A percentile compares a stretch with the other conserved stretches of the same genome.
Evolutionary conservation across 2,888 invertebrate species (phyloP).

Genomic region (Nesidiocoris tenuis): DNA sequence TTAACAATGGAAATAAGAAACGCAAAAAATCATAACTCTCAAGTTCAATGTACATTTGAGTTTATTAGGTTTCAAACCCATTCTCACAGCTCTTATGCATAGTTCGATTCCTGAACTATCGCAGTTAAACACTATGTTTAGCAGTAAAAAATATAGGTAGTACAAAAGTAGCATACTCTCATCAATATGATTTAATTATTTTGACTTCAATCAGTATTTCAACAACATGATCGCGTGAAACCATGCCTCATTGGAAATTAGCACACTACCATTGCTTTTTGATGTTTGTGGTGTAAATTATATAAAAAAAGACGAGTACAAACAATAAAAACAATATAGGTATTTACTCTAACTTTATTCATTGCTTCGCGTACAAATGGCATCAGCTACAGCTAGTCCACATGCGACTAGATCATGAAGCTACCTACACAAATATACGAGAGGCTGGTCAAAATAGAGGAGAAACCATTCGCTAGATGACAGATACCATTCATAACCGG

Average conservation of each 20-base stretch:
- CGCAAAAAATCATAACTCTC: no score
- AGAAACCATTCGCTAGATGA: background rate
- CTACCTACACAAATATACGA: background rate
- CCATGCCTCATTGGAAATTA: constrained; percentile 5
- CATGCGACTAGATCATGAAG: background rate
- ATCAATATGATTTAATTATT: constrained; percentile 42
- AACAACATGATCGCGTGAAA: constrained; percentile 12
- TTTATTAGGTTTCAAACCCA: constrained; percentile 31
- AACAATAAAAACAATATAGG: constrained; percentile 17
- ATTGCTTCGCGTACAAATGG: background rate
- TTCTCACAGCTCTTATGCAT: constrained; percentile 40
- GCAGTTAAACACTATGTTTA: constrained; percentile 43
- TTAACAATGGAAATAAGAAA: no score
- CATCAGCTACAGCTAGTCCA: background rate
- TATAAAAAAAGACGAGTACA: constrained; percentile 9
- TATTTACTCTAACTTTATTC: background rate
- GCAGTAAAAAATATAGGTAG: constrained; percentile 45
- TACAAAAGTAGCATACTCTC: constrained; percentile 46
- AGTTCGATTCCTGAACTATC: constrained; percentile 28
- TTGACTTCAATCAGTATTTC: background rate
- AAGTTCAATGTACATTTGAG: constrained; percentile 43
- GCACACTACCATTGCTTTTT: constrained; percentile 36
- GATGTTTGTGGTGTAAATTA: constrained; percentile 3
- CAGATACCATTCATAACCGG: no score
- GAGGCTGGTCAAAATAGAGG: background rate